Base-by-base conservation (phyloP, 30 jellyfish, hydroid and myxozoan species). In the Chironex yamaguchii region DNA sequence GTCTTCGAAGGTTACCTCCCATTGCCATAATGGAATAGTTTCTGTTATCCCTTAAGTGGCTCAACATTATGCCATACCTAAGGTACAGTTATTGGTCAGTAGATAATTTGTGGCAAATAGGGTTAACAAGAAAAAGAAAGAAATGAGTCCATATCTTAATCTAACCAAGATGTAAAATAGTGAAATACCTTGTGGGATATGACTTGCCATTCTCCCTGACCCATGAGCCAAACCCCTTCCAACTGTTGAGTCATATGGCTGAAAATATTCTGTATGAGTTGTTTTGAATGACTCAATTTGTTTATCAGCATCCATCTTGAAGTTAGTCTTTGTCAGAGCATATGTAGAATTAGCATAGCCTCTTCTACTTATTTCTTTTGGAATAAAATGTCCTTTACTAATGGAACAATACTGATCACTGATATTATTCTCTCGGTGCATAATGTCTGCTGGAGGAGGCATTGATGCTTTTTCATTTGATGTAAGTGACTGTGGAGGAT, bases 251-350 rank as follows among this genome's bases (percentile, higher is more conserved):
- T 90, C 49, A 29, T 86, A 67, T 75, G 76, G 85, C 34, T 63
- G 67, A 58, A 50, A 90, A 53, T 82, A 77, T 20, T 67, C 91
- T 58, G 67, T 27, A 26, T 82, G 91, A 3, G 97, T 90, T 74
- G 97, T 90, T 67, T 67, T 49, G 31, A 90, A 90, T 21, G 97
- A 74, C 20, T 90, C 71, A 14, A 83, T 74, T 76, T 75, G 64
- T 53, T 90, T 77, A 67, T 90, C 97, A 17, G 94, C 83, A 90
- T 90, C 97, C 97, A 90, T 90, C 52, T 90, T 90, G 29, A 90
- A 90, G 35, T 90, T 90, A 32, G 97, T 90, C 70, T 84, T 76
- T 69, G 97, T 84, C 49, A 90, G 67, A 20, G 97, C 89, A 86
- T 86, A 86, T 4, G 96, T 88, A 75, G 65, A 29, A 29, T 86